Conservation (phyloP, 23 tunicate species). For the Botrylloides violaceus region DNA sequence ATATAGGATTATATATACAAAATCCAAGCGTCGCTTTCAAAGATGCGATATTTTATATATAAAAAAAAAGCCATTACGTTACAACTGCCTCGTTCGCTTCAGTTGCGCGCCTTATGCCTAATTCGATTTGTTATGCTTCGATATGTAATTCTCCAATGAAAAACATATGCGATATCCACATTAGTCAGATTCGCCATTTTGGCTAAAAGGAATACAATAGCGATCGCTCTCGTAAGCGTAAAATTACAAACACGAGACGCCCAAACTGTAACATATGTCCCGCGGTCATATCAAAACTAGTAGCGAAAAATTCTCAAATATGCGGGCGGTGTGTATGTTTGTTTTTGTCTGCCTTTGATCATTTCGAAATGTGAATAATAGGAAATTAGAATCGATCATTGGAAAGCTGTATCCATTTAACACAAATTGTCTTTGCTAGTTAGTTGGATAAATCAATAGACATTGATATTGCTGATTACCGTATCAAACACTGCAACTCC, state of each 20-base stretch:
- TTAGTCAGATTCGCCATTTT: constrained; percentile 23
- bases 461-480: not conserved
- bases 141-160: constrained; percentile 5
- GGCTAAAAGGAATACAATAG: not conserved
- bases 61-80: not conserved
- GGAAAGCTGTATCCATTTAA: not conserved
- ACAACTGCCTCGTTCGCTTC: not conserved
- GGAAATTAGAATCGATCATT: not conserved
- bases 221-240: constrained; percentile 7
- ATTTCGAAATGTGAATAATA: not conserved
- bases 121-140: constrained; percentile 26
- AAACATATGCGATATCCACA: not conserved
- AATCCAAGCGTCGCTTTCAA: not conserved
- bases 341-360: too few species aligned
- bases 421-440: not conserved
- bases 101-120: constrained; percentile 16
- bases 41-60: not conserved
- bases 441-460: not conserved
- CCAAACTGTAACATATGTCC: constrained; percentile 23
- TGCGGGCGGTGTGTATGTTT: too few species aligned
- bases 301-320: too few species aligned
- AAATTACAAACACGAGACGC: constrained; percentile 22
- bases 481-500: not conserved
- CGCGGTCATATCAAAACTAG: not conserved
- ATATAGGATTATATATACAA: not conserved